Conservation (phyloP, 2,888 invertebrate genomes). For the Petrophora chlorosata region DNA sequence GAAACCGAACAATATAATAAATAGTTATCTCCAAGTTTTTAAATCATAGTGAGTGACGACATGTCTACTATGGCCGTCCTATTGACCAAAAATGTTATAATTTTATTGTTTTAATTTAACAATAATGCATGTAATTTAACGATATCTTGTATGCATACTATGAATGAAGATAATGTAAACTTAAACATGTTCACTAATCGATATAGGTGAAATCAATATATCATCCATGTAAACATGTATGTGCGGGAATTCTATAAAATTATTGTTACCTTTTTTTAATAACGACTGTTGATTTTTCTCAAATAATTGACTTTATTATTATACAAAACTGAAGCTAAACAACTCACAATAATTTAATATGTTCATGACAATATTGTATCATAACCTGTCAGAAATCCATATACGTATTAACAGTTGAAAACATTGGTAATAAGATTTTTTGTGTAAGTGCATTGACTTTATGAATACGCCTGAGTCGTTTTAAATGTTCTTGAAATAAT, state of each 20-base stretch:
- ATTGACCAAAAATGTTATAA: constrained; percentile 46
- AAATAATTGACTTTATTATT: not conserved
- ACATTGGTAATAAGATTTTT: constrained; percentile 11
- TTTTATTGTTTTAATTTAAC: constrained; percentile 10
- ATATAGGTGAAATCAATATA: not conserved
- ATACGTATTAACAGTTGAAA: not conserved
- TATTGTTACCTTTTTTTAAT: not conserved
- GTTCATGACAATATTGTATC: not conserved
- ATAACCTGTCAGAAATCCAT: not conserved
- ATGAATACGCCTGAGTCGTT: constrained; percentile 52
- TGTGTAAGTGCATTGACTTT: constrained; percentile 58
- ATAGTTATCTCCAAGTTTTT: not conserved
- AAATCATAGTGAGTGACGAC: constrained; percentile 5
- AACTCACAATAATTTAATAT: not conserved
- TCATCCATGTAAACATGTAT: not conserved
- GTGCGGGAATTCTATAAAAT: not conserved
- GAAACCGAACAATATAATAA: not conserved
- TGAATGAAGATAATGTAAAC: not conserved
- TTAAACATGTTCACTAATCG: not conserved
- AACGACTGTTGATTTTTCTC: not conserved
- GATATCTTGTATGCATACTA: not conserved
- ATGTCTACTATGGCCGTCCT: constrained; percentile 56
- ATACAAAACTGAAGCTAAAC: too few species aligned
- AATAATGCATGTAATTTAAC: constrained; percentile 11
- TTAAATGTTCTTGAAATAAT: constrained; percentile 69